Evolutionary conservation across 2,888 invertebrate genomes (phyloP), one percentile per base, ranked within the genome.

Genomic region (Dynastes maya): DNA sequence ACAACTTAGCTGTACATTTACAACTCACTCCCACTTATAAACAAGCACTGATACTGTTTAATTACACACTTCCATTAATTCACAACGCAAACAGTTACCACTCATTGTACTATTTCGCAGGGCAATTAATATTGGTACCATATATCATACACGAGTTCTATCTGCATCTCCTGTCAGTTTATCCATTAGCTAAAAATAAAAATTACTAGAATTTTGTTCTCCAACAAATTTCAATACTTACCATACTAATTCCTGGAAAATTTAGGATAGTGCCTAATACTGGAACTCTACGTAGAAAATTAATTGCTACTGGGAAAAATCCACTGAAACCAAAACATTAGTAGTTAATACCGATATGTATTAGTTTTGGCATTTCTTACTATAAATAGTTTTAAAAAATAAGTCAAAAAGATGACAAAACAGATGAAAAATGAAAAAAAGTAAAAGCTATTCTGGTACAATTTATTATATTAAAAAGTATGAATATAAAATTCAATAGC

Each of bases 291-390:
- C 98, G 91, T 82, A 99, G 89, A 89, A 99, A 98, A 88, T 98
- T 98, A 58, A 99, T 92, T 55, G 97, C 98, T 6, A 98, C 97
- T 27, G 99, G 99, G 89, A 99, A 93, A 90, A 99, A 99, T 32
- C 98, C 98, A 90, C 99, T 98, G 92, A 79, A 92, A 79, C 29
- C 16, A 64, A 68, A 67, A 16, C 49, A 37, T 37, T 37, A 58
- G 49, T 27, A 76, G 37, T 67, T 58, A 75, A 16, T 55, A 63
- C 27, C 51, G 5, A 70, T 22, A 2, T 51, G 32, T 58, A 37
- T 61, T 8, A 2, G 37, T 16, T 49, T 1, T 27, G 11, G 2
- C 37, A 72, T 29, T 61, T 61, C 5, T 32, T n/a, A 58, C 63
- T 22, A 67, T n/a, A 76, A 80, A 78, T 55, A 45, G 13, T 11